Evolutionary conservation across 2,888 invertebrate genomes (phyloP).

Genomic region (Microctonus hyperodae): DNA sequence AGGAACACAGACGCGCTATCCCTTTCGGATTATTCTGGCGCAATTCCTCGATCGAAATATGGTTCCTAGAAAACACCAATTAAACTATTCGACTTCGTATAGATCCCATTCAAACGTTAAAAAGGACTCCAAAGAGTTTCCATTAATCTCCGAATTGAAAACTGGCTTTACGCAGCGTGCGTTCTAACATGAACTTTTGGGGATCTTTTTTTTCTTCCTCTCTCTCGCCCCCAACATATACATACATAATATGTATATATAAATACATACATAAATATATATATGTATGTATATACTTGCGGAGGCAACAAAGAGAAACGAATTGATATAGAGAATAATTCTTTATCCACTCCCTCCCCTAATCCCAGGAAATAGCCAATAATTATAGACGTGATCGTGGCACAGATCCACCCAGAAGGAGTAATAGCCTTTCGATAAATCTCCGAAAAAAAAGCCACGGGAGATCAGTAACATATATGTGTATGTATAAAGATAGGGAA

Average conservation of each 20-base stretch:
- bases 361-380: constrained; percentile 42
- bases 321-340: constrained; percentile 32
- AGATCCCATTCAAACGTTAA: neutral
- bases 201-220: neutral
- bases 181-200: constrained; percentile 5
- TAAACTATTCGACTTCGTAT: constrained; percentile 21
- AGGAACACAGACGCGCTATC: constrained; percentile 18
- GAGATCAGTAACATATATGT: constrained; percentile 11
- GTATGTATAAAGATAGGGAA: neutral
- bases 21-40: neutral
- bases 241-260: too few species aligned
- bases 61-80: constrained; percentile 37
- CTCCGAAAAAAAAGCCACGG: constrained; percentile 29
- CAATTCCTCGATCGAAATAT: constrained; percentile 12
- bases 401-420: constrained; percentile 23
- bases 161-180: constrained; percentile 34
- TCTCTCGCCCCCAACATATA: too few species aligned
- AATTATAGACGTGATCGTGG: constrained; percentile 40
- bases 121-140: constrained; percentile 28
- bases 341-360: constrained; percentile 28
- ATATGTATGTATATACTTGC: neutral
- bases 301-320: constrained; percentile 30
- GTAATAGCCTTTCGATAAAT: constrained; percentile 33
- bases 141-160: constrained; percentile 35
- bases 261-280: too few species aligned